A percentile compares a stretch with the other conserved stretches of the same genome.
phyloP scores from a whole-genome alignment of 2,888 invertebrate species.

The Germaria angustata region DNA sequence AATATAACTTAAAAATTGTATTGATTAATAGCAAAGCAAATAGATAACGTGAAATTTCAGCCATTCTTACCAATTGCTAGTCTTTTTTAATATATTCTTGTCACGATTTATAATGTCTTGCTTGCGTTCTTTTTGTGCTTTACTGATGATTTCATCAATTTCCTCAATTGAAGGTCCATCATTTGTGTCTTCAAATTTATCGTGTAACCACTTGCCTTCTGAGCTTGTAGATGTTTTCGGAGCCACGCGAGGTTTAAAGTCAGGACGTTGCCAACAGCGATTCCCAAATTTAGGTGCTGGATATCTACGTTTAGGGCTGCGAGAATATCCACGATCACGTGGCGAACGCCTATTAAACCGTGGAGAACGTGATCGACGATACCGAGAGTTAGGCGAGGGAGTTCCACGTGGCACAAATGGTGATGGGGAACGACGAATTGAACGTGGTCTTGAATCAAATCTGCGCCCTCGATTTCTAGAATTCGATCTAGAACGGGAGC shows the following conservation, averaged over 20 bases:
- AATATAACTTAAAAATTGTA: neutral
- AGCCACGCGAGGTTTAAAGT: constrained; percentile 50
- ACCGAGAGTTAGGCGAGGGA: constrained; percentile 80
- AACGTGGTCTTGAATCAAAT: constrained; percentile 75
- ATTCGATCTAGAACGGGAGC: constrained; percentile 60
- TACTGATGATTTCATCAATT: constrained; percentile 82
- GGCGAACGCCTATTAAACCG: constrained; percentile 27
- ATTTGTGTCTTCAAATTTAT: constrained; percentile 79
- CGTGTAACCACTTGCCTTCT: constrained; percentile 81
- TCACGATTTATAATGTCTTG: constrained; percentile 82
- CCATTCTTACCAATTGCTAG: constrained; percentile 50
- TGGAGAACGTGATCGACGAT: constrained; percentile 78
- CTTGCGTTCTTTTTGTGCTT: constrained; percentile 82
- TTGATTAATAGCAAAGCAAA: neutral
- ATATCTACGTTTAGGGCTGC: constrained; percentile 42
- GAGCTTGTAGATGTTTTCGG: constrained; percentile 22
- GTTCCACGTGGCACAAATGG: constrained; percentile 83
- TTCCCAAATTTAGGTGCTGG: constrained; percentile 68
- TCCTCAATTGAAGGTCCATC: constrained; percentile 80
- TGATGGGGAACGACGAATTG: constrained; percentile 72
- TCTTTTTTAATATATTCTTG: constrained; percentile 80
- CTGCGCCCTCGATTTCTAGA: constrained; percentile 69
- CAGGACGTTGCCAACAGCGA: constrained; percentile 71
- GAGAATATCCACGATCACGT: constrained; percentile 23
- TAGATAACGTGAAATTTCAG: too few relatives aligned